A percentile compares a stretch with the other conserved stretches of the same genome.
Evolutionary conservation across 2,113 vertebrate genomes (phyloP).

Genomic region (Seriola aureovittata): DNA sequence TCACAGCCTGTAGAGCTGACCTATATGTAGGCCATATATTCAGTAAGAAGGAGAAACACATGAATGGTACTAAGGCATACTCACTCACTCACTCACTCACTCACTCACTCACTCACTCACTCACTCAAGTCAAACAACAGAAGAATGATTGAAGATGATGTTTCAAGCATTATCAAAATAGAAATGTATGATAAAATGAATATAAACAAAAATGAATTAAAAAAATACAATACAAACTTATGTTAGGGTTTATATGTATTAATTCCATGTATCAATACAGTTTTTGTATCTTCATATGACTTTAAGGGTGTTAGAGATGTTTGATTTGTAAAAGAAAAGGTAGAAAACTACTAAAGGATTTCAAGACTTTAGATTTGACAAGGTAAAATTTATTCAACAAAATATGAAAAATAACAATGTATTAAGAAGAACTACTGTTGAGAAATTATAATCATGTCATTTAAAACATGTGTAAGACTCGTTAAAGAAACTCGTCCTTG

Average conservation of each 20-base stretch:
- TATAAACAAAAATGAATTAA: background rate
- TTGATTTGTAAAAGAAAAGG: too few species aligned
- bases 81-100: slow-evolving; percentile 22
- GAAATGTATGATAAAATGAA: background rate
- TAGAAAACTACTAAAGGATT: background rate
- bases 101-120: slow-evolving; percentile 25
- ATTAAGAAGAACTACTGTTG: background rate
- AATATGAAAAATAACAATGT: background rate
- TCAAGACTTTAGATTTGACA: too few species aligned
- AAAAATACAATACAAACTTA: too few species aligned
- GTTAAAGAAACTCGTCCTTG: background rate
- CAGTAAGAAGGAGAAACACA: slow-evolving; percentile 20
- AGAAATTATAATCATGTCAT: background rate
- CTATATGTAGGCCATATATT: slow-evolving; percentile 42
- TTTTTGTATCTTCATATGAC: background rate
- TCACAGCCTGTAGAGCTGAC: slow-evolving; percentile 56
- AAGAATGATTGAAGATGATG: background rate
- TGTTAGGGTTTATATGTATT: background rate
- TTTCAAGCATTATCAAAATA: background rate
- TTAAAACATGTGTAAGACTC: background rate
- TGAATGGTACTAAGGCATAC: slow-evolving; percentile 4
- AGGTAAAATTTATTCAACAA: background rate
- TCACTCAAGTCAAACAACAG: background rate
- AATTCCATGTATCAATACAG: background rate
- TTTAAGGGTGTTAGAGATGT: background rate